Evolutionary conservation across 2,888 invertebrate species (phyloP).

Genomic region (Tethea ocularis): DNA sequence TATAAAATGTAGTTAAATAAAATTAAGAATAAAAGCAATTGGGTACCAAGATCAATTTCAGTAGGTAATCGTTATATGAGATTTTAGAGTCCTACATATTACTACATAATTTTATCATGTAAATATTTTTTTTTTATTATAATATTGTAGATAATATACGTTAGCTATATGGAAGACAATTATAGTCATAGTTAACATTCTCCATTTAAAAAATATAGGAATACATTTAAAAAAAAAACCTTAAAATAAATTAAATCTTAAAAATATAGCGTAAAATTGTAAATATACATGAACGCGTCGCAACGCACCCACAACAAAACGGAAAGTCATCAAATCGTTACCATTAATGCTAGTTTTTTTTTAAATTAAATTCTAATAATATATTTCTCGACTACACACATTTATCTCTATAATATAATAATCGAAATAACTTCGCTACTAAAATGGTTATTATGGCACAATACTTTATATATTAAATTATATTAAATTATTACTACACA

Average conservation of each 20-base stretch:
- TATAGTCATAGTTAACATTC: slow-evolving; percentile 46
- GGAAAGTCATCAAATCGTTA: slow-evolving; percentile 61
- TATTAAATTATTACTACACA: slow-evolving; percentile 23
- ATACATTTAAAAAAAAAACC: slow-evolving; percentile 21
- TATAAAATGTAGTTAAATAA: too few relatives aligned
- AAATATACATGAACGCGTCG: slow-evolving; percentile 81
- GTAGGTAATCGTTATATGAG: not conserved
- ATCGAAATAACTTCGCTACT: slow-evolving; percentile 15
- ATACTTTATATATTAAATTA: too few relatives aligned
- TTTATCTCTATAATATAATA: slow-evolving; percentile 21
- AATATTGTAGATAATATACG: slow-evolving; percentile 28
- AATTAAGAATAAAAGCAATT: too few relatives aligned
- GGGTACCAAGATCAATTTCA: too few relatives aligned
- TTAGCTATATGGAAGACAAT: slow-evolving; percentile 67
- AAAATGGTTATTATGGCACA: slow-evolving; percentile 23
- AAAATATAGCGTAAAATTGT: slow-evolving; percentile 64
- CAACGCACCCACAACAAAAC: slow-evolving; percentile 63
- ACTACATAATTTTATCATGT: not conserved
- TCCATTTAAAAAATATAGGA: slow-evolving; percentile 12
- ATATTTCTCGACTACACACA: slow-evolving; percentile 20
- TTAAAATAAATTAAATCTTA: slow-evolving; percentile 25
- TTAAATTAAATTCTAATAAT: slow-evolving; percentile 28
- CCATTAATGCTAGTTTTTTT: slow-evolving; percentile 22
- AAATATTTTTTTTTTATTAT: slow-evolving; percentile 18
- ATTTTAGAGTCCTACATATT: slow-evolving; percentile 15